A percentile compares a stretch with the other conserved stretches of the same genome.
phyloP scores from a whole-genome alignment of 2,888 invertebrate genomes.

The Gymnosoma rotundatum region DNA sequence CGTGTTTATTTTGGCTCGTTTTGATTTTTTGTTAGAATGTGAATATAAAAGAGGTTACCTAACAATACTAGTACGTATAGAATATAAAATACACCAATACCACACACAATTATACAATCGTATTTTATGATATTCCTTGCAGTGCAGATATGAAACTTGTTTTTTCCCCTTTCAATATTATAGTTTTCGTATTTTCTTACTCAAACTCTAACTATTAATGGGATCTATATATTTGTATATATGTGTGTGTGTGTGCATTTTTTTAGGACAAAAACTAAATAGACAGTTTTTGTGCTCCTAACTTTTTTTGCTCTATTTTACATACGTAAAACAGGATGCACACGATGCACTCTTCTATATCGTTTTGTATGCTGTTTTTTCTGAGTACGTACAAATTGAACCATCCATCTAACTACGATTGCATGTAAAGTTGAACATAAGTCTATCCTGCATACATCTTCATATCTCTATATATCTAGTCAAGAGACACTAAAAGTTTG shows the following conservation, averaged over 20 bases:
- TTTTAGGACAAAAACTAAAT: not conserved
- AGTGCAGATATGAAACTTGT: slow-evolving; percentile 1
- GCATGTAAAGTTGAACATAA: slow-evolving; percentile 3
- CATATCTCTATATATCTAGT: slow-evolving; percentile 40
- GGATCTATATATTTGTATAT: not conserved
- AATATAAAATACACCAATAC: slow-evolving; percentile 41
- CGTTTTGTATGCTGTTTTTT: not conserved
- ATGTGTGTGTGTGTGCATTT: not conserved
- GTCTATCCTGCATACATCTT: slow-evolving; percentile 24
- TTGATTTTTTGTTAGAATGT: slow-evolving; percentile 32
- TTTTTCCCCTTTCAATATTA: slow-evolving; percentile 33
- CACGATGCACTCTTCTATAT: slow-evolving; percentile 28
- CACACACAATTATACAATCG: not conserved
- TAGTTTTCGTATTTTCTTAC: slow-evolving; percentile 23
- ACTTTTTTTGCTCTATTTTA: slow-evolving; percentile 3
- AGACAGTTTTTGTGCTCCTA: slow-evolving; percentile 10
- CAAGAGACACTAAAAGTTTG: slow-evolving; percentile 8
- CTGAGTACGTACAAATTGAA: not conserved
- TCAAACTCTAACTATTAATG: slow-evolving; percentile 51
- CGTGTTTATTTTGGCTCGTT: slow-evolving; percentile 1
- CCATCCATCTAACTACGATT: slow-evolving; percentile 14
- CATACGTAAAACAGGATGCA: slow-evolving; percentile 30
- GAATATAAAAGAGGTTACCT: slow-evolving; percentile 43
- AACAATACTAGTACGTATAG: slow-evolving; percentile 45
- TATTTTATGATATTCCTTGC: not conserved